These are phyloP conservation scores for Tragelaphus scriptus DNA, from an alignment of 2,113 vertebrate genomes.

Conservation along the genomic window DNA sequence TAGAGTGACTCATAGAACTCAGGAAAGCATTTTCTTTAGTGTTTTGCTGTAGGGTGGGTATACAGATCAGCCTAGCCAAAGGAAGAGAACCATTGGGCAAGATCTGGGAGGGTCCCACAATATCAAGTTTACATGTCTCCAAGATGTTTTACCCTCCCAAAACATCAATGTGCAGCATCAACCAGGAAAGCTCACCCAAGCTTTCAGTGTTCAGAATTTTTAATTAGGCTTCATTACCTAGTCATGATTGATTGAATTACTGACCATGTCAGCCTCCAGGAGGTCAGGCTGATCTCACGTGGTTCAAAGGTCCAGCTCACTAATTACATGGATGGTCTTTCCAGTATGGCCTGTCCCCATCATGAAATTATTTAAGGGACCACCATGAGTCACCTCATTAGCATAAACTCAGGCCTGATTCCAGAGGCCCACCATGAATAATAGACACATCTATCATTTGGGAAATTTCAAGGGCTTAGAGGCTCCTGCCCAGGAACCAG, in stretches of 20 bases:
- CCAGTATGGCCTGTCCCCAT: background rate
- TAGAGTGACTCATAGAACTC: background rate
- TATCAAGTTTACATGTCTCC: background rate
- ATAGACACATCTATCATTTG: background rate
- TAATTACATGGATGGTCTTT: background rate
- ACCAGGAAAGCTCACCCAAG: background rate
- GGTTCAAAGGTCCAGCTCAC: background rate
- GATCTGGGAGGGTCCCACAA: background rate
- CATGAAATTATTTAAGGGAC: background rate
- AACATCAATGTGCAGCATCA: background rate
- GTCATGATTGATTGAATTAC: background rate
- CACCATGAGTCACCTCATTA: background rate
- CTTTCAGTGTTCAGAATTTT: background rate
- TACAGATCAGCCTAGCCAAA: background rate
- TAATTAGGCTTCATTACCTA: background rate
- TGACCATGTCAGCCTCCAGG: background rate
- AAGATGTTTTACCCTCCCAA: background rate
- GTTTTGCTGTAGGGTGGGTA: background rate
- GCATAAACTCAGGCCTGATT: background rate
- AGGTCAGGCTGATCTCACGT: background rate
- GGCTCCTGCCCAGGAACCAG: background rate
- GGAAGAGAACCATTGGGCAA: background rate
- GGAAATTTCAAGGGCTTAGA: background rate
- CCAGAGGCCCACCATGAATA: background rate
- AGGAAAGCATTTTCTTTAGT: background rate